Base-by-base conservation (phyloP, 1,140 invertebrate genomes). In the Phenacoccus solenopsis region DNA sequence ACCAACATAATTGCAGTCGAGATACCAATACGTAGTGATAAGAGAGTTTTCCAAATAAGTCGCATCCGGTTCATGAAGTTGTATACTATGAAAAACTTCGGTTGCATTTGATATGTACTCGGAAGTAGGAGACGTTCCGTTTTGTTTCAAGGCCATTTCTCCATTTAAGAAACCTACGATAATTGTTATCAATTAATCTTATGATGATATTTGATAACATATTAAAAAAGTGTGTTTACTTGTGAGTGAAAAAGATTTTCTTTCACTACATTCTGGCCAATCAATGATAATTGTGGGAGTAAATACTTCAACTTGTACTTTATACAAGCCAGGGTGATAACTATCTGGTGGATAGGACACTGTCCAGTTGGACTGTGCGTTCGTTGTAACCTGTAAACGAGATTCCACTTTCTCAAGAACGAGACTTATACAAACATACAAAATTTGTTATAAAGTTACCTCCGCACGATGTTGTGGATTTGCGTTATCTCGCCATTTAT, bases 401-500 rank as follows among this genome's bases (percentile, higher is more conserved):
- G 24, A 69, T 16, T 59, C 30, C 21, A 25, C 20, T 9, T 38
- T 38, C n/a, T 10, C 9, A 38, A 38, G 9, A 38, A 38, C 9
- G n/a, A 38, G n/a, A n/a, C n/a, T 38, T 38, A 10, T n/a, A n/a
- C 25, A 5, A 9, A 4, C 25, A 20, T 24, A 64, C 25, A 16
- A 64, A 38, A 27, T 71, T 24, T 71, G 20, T 20, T 25, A n/a
- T 24, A 32, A 27, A n/a, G 28, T 77, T 78, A 87, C 85, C 74
- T 79, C 73, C 73, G 77, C 77, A 72, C 49, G 61, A 72, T 87
- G 81, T 72, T 78, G 74, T 2, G 78, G 80, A 16, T 84, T 74
- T 80, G 16, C 82, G 81, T 85, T 79, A 77, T 88, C 87, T 64
- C 49, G 69, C 84, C 84, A 86, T 1, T 28, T 13, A 74, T 81